Evolutionary conservation across 2,113 vertebrate genomes (phyloP).

Genomic region (Cryptotis parvus): DNA sequence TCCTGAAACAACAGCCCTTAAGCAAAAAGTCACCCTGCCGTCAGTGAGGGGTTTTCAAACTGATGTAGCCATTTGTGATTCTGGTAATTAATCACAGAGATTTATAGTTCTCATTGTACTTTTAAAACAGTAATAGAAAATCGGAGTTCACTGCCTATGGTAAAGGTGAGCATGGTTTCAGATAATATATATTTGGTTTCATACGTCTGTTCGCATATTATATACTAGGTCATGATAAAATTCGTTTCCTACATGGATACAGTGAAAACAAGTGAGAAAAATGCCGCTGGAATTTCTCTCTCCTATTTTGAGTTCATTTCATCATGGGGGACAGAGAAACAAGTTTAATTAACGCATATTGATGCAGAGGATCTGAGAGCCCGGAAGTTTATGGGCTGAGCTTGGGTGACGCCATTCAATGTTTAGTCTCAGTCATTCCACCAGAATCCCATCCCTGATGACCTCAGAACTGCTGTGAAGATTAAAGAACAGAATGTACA

Average conservation of each 20-base stretch:
- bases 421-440: not conserved
- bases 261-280: not conserved
- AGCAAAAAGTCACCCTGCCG: not conserved
- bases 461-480: not conserved
- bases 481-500: not conserved
- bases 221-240: not conserved
- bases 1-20: not conserved
- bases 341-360: not conserved
- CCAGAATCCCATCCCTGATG: not conserved
- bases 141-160: not conserved
- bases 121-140: not conserved
- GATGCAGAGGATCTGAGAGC: not conserved
- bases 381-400: not conserved
- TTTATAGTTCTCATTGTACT: not conserved
- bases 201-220: not conserved
- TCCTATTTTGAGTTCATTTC: conserved; percentile 31
- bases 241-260: not conserved
- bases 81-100: not conserved
- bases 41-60: conserved; percentile 40
- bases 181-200: not conserved
- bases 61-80: not conserved
- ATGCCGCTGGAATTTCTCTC: not conserved
- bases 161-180: not conserved
- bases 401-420: not conserved
- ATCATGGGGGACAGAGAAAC: not conserved